Evolutionary conservation across 1,140 invertebrate genomes (phyloP), one percentile per base, ranked within the genome.

Genomic region (Drosophila sp.): DNA sequence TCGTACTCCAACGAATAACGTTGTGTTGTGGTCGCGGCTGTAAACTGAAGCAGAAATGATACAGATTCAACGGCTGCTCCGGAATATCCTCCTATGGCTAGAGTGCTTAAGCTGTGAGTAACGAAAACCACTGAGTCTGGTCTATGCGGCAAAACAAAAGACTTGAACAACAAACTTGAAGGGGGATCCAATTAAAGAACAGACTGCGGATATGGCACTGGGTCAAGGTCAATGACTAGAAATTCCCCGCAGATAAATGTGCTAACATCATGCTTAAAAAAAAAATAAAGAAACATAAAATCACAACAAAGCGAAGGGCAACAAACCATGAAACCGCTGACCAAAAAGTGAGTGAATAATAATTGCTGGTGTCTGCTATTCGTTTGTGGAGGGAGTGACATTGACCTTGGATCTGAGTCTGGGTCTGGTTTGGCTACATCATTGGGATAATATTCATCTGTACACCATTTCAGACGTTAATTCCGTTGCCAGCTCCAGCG

Each of bases 321-420:
- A 87, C 80, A 87, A 87, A 89, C 84, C 74, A 68, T 50, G 61
- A 80, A 58, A 72, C 67, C 67, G 65, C 70, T 60, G 57, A 62
- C 70, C 61, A 64, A 77, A 87, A 80, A 89, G 84, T 84, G 80
- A 87, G 76, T 87, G 72, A 87, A 80, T 83, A 84, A 89, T 89
- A 89, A 89, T 89, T 89, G 83, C 69, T 66, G 44, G 50, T 63
- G 58, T 75, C 66, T 68, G 65, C 73, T 58, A 50, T 50, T 68
- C 70, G 66, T 76, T 76, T 64, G 55, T 76, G 33, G 47, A 40
- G 25, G 41, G 33, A 56, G 41, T 58, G 75, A 50, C 74, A 77
- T 77, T 77, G 75, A 77, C 75, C 75, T 70, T 77, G 62, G 56
- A 17, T 4, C n/a, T 38, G 33, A 6, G 11, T 17, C 3, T 50